Evolutionary conservation across 2,888 invertebrate species (phyloP), one percentile per base, ranked within the genome.

Genomic region (Epirrhoe alternata): DNA sequence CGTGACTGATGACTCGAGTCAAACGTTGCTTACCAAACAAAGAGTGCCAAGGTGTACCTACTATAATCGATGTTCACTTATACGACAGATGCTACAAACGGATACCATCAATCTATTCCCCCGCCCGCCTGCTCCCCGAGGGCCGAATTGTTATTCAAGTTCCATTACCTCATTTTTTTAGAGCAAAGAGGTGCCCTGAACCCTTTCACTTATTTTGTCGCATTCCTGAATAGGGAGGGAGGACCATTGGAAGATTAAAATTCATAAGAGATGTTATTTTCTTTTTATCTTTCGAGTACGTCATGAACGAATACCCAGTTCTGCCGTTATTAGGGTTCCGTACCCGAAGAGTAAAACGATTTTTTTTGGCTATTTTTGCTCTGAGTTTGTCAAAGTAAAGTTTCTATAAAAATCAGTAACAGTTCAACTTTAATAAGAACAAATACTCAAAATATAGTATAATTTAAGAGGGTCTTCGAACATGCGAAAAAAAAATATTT

Each of bases 161-260:
- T 88, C 90, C 92, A 92, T 90, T 92, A 91, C 92, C 88, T 91
- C 91, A 92, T 87, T 92, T 92, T 92, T 92, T 92, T 92, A 89
- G 88, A 87, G 81, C 81, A 84, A 84, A 88, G 86, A 88, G 86
- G 85, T 89, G 87, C 82, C 87, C 89, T 86, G 87, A 89, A 90
- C 91, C 90, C 90, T 90, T 92, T 88, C 84, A 86, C 87, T 91
- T 89, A 90, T 90, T 90, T 89, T 89, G 86, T 87, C 87, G 88
- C 87, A 85, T 86, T 85, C 80, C 81, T 87, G 88, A 90, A 90
- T n/a, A n/a, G n/a, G n/a, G 85, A 82, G 49, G 85, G 79, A 86
- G 82, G 83, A 80, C 85, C 47, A 47, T 47, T 83, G 80, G 83
- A 77, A 87, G 87, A 90, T 89, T 89, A 85, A 89, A 88, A 89